phyloP scores from a whole-genome alignment of 1,140 invertebrate genomes.

The Homalodisca vitripennis region DNA sequence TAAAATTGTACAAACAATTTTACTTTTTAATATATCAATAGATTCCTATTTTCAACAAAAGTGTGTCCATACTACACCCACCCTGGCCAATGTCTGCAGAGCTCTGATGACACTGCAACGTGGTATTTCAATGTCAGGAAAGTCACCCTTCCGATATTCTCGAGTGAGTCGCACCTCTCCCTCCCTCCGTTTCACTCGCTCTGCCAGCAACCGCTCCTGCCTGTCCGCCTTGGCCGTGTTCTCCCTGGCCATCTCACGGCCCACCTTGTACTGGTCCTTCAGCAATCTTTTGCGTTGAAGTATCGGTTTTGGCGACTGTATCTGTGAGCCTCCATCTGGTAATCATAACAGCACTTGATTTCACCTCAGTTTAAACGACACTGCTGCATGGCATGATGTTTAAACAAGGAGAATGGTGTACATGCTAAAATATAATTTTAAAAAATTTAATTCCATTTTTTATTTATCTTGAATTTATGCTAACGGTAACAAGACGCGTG shows the following conservation, averaged over 20 bases:
- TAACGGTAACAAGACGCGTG: no score
- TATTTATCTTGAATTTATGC: no score
- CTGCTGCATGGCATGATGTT: no score
- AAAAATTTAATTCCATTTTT: no score
- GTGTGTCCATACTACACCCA: no score
- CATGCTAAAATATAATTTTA: no score
- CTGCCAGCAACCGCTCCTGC: constrained; percentile 45
- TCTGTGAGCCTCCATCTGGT: not conserved
- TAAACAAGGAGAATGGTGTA: no score
- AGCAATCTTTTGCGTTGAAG: not conserved
- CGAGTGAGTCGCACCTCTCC: constrained; percentile 53
- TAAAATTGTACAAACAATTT: no score
- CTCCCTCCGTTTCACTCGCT: constrained; percentile 48
- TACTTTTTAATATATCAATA: no score
- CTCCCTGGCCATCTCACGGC: not conserved
- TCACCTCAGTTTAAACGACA: no score
- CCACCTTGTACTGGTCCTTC: not conserved
- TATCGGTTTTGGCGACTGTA: not conserved
- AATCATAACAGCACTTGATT: not conserved
- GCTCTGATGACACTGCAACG: constrained; percentile 60
- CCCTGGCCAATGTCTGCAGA: constrained; percentile 58
- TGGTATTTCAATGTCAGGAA: constrained; percentile 69
- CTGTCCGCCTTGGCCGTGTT: not conserved
- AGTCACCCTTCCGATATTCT: constrained; percentile 65
- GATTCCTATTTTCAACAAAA: no score